Evolutionary conservation across 2,113 vertebrate species (phyloP).

Genomic region (Aegithalos caudatus): DNA sequence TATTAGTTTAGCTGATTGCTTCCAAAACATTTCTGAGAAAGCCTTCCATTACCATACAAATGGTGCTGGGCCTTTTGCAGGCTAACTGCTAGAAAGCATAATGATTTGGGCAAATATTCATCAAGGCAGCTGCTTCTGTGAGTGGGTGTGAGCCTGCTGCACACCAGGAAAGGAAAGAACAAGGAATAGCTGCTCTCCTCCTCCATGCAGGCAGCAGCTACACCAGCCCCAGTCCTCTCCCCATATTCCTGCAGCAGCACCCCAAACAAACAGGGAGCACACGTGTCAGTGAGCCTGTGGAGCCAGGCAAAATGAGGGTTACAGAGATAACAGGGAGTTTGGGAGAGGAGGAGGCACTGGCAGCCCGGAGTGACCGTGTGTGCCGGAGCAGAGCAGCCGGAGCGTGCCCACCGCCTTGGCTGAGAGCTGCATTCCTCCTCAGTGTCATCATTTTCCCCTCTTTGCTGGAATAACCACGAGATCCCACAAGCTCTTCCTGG

Average conservation of each 20-base stretch:
- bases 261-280: background rate
- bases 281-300: background rate
- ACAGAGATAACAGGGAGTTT: fast-evolving
- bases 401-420: background rate
- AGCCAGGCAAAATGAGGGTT: background rate
- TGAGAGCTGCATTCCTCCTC: background rate
- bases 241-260: fast-evolving
- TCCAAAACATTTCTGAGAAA: slow-evolving; percentile 60
- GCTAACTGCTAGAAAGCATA: slow-evolving; percentile 8
- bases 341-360: background rate
- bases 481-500: background rate
- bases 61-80: slow-evolving; percentile 31
- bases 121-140: slow-evolving; percentile 1
- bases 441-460: background rate
- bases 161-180: background rate
- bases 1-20: slow-evolving; percentile 65
- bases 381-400: background rate
- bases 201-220: background rate
- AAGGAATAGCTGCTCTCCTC: background rate
- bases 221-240: background rate
- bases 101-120: slow-evolving; percentile 58
- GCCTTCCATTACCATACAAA: slow-evolving; percentile 61
- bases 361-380: fast-evolving
- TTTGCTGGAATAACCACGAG: background rate
- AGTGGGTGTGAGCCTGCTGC: background rate